Conservation (phyloP, 2,888 invertebrate genomes). For the Arge pagana region DNA sequence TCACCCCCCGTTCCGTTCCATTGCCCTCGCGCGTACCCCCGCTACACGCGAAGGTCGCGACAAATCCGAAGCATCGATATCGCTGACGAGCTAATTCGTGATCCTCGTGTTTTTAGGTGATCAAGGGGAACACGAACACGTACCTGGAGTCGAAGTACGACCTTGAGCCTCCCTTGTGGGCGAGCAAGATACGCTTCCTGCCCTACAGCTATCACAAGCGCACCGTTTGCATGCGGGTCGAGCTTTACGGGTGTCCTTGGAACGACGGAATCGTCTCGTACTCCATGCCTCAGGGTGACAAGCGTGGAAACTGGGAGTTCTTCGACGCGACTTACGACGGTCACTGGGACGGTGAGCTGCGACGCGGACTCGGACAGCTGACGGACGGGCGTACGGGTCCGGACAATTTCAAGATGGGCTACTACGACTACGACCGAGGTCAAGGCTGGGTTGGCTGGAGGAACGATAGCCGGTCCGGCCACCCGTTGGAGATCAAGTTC, state of each 20-base stretch:
- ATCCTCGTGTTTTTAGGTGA: conserved; percentile 64
- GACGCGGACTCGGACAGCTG: conserved; percentile 82
- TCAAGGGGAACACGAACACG: conserved; percentile 86
- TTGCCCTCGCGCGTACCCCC: too few species aligned
- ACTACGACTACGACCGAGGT: conserved; percentile 65
- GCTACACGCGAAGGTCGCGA: neutral
- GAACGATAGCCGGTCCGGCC: conserved; percentile 70
- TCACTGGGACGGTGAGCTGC: conserved; percentile 75
- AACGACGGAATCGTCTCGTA: conserved; percentile 84
- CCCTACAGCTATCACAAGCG: conserved; percentile 82
- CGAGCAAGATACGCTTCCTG: conserved; percentile 80
- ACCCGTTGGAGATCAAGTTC: conserved; percentile 72
- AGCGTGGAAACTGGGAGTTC: conserved; percentile 79
- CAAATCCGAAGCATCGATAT: too few species aligned
- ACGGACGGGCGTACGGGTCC: conserved; percentile 81
- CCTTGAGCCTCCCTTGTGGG: conserved; percentile 83
- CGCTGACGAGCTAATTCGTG: conserved; percentile 4
- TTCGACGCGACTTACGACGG: conserved; percentile 88
- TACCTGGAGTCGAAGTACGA: conserved; percentile 78
- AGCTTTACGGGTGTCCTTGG: conserved; percentile 87
- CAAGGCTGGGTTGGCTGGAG: conserved; percentile 93
- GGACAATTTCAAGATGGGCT: conserved; percentile 71
- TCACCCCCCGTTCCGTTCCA: too few species aligned
- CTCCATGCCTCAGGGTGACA: conserved; percentile 86
- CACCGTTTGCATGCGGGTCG: conserved; percentile 91